Evolutionary conservation across 1,140 invertebrate genomes (phyloP), one percentile per base, ranked within the genome.

Genomic region (Leptopilina clavipes): DNA sequence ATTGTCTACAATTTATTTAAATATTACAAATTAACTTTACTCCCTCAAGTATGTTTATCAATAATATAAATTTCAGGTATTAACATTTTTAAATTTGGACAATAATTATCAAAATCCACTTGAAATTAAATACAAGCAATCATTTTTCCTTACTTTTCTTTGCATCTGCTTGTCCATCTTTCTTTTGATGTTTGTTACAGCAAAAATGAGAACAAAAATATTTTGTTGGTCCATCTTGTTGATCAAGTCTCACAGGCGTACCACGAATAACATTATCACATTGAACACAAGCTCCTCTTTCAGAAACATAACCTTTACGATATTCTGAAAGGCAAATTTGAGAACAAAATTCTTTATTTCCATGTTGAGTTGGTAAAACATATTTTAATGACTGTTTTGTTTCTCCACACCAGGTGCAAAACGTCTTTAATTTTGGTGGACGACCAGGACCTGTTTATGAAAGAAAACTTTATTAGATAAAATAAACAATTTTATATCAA

Each of bases 301-400:
- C 59, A 7, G 59, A 65, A 81, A 94, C 94, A 84, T 96, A 96
- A 17, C 95, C 96, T 86, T 96, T 96, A 65, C 96, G 93, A 86
- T 96, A 98, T 91, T 97, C 95, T 8, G 94, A 94, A 19, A 98
- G 92, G 90, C 97, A 98, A 18, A 93, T 95, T 88, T 96, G 95
- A 0, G 96, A 97, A 90, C 97, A 98, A 88, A 98, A 98, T 86
- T 97, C 96, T 86, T 97, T 97, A 86, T 97, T 97, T 11, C 96
- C 95, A 88, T 96, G 94, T 84, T 95, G 95, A 0, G 95, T 96
- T 6, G 96, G 96, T 70, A 97, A 90, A 54, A 97, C 95, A 90
- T 96, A 97, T 83, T 96, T 96, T 18, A 97, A 87, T 1, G 94
- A 93, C 70, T 94, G 93, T 89, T 96, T 96, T 56, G 93, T 93